These are phyloP conservation scores for Lethenteron camtschaticum DNA, from an alignment of 2,113 vertebrate genomes.

Conservation along the genomic window DNA sequence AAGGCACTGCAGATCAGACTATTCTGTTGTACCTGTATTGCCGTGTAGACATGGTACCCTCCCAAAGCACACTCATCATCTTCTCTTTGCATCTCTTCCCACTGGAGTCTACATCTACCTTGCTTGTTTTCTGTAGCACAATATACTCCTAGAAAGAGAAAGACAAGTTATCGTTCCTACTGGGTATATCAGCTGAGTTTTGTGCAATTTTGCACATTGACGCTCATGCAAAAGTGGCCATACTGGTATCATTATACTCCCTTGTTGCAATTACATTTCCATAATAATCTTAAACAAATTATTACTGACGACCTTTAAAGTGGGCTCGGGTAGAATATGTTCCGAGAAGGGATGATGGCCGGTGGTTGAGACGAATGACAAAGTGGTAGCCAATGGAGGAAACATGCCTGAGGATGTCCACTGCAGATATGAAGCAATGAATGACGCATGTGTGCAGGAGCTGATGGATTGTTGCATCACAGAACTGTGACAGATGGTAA, in stretches of 20 bases:
- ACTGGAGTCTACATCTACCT: slow-evolving; percentile 66
- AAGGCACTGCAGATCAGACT: slow-evolving; percentile 9
- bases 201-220: background rate
- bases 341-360: slow-evolving; percentile 1
- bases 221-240: background rate
- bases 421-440: no score
- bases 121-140: slow-evolving; percentile 49
- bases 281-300: slow-evolving; percentile 1
- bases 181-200: background rate
- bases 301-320: background rate
- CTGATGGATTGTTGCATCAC: background rate
- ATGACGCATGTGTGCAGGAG: background rate
- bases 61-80: slow-evolving; percentile 59
- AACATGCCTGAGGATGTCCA: no score
- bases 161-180: slow-evolving; percentile 2
- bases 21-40: slow-evolving; percentile 36
- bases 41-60: slow-evolving; percentile 26
- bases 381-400: no score
- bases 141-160: slow-evolving; percentile 34
- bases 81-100: slow-evolving; percentile 77
- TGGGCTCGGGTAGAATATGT: slow-evolving; percentile 7
- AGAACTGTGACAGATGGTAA: background rate
- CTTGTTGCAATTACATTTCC: background rate
- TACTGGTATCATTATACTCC: background rate
- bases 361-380: no score